These are phyloP conservation scores for Zaprionus capensis DNA, from an alignment of 1,140 invertebrate genomes.

Conservation along the genomic window DNA sequence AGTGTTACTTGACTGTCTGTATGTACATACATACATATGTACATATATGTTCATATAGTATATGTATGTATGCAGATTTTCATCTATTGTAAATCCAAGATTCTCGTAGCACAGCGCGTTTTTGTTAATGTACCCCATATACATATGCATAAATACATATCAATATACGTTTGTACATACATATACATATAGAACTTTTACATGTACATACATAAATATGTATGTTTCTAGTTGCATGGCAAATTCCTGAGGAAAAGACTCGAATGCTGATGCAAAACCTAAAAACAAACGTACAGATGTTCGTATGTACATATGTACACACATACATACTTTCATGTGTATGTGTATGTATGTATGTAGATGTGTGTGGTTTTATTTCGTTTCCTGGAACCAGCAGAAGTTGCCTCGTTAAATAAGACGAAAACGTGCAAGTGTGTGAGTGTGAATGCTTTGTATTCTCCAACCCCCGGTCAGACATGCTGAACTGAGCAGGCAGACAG, in stretches of 20 bases:
- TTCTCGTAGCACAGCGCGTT: too few relatives aligned
- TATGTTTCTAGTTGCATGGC: background rate
- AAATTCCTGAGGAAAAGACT: background rate
- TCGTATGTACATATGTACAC: background rate
- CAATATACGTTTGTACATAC: too few relatives aligned
- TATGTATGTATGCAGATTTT: too few relatives aligned
- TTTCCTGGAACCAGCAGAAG: constrained; percentile 66
- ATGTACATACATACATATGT: too few relatives aligned
- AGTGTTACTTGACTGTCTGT: too few relatives aligned
- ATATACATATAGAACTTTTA: too few relatives aligned
- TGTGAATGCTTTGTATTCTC: constrained; percentile 32
- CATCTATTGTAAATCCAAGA: too few relatives aligned
- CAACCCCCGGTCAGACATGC: constrained; percentile 3
- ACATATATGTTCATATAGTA: too few relatives aligned
- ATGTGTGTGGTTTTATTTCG: constrained; percentile 60
- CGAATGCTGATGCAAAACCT: constrained; percentile 2
- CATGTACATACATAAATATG: background rate
- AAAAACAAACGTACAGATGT: constrained; percentile 5
- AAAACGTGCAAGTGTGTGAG: constrained; percentile 34
- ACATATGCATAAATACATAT: too few relatives aligned
- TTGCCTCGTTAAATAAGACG: constrained; percentile 67
- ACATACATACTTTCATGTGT: background rate
- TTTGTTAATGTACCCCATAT: too few relatives aligned
- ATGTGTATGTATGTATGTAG: background rate
- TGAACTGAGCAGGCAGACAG: constrained; percentile 4